These are phyloP conservation scores for Microcebus tavaratra DNA, from an alignment of 2,113 vertebrate species.

Conservation along the genomic window DNA sequence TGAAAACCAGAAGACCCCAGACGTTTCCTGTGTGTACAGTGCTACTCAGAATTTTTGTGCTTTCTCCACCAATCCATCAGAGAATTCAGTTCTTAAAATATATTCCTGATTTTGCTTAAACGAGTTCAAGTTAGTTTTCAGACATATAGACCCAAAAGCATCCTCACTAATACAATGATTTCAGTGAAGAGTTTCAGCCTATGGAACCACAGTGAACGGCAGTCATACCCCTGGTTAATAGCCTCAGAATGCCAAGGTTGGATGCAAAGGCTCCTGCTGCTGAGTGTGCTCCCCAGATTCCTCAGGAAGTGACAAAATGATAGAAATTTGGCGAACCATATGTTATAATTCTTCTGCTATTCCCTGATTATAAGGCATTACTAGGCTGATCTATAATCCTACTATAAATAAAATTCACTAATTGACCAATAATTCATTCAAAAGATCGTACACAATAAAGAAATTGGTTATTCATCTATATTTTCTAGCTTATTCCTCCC, in stretches of 20 bases:
- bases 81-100: conserved; percentile 85
- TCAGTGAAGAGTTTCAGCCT: not conserved
- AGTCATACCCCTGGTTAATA: not conserved
- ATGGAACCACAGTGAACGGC: not conserved
- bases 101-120: not conserved
- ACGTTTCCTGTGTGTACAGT: rapidly evolving
- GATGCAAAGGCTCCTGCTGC: not conserved
- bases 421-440: not conserved
- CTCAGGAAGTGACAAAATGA: not conserved
- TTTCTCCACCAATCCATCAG: conserved; percentile 88
- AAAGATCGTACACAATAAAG: not conserved
- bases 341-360: not conserved
- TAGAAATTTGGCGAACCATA: not conserved
- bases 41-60: conserved; percentile 87
- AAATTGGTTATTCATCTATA: not conserved
- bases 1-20: not conserved
- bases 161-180: not conserved
- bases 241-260: not conserved
- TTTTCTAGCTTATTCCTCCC: not conserved
- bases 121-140: not conserved
- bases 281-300: not conserved
- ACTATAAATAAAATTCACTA: not conserved
- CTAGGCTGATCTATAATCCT: not conserved
- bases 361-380: not conserved
- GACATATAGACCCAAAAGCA: not conserved